Evolutionary conservation across 2,888 invertebrate genomes (phyloP).

Genomic region (Morpho deidamia): DNA sequence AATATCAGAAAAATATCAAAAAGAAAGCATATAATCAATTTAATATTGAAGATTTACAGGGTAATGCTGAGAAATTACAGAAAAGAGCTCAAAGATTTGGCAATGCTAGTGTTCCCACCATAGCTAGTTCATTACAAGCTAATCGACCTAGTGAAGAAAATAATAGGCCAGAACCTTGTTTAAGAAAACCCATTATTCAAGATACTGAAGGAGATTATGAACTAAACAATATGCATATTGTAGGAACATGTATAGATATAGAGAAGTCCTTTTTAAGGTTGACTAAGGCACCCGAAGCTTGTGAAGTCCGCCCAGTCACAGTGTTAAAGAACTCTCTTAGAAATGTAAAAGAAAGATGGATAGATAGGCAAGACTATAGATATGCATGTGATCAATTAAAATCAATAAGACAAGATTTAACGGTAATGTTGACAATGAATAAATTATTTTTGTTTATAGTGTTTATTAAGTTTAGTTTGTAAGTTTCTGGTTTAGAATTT

Average conservation of each 20-base stretch:
- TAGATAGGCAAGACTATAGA: conserved; percentile 93
- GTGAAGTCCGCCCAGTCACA: conserved; percentile 93
- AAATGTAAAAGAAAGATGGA: conserved; percentile 95
- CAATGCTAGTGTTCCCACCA: conserved; percentile 66
- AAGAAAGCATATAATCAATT: conserved; percentile 83
- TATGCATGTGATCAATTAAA: conserved; percentile 99
- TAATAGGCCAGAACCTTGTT: conserved; percentile 47
- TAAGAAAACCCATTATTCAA: conserved; percentile 65
- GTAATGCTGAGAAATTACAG: conserved; percentile 87
- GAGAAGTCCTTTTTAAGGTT: conserved; percentile 98
- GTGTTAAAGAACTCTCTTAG: conserved; percentile 90
- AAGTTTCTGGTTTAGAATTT: too few species aligned
- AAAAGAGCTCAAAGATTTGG: conserved; percentile 94
- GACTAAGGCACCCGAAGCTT: conserved; percentile 96
- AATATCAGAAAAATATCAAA: conserved; percentile 71
- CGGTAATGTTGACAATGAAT: conserved; percentile 79
- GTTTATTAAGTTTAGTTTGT: not conserved
- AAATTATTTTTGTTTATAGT: not conserved
- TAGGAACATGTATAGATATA: conserved; percentile 95
- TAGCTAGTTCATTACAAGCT: conserved; percentile 63
- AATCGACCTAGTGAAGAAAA: conserved; percentile 26
- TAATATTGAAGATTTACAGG: conserved; percentile 82
- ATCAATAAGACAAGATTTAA: conserved; percentile 98
- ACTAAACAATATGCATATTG: conserved; percentile 91
- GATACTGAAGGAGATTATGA: conserved; percentile 87